These are phyloP conservation scores for Hycleus cichorii DNA, from an alignment of 1,140 invertebrate genomes.

Conservation along the genomic window DNA sequence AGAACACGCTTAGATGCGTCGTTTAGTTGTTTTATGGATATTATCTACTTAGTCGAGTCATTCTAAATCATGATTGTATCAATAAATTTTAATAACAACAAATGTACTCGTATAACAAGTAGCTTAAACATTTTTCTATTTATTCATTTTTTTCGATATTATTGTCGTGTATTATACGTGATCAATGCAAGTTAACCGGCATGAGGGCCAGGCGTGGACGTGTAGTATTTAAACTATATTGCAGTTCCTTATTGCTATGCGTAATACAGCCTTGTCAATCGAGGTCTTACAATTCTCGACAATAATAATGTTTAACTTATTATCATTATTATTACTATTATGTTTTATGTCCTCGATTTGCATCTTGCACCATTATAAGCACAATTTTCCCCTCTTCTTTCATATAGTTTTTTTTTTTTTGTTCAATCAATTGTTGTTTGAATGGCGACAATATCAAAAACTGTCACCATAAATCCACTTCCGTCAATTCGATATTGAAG, in stretches of 20 bases:
- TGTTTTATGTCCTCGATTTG: slow-evolving; percentile 33
- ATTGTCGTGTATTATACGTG: slow-evolving; percentile 11
- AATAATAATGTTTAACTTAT: slow-evolving; percentile 19
- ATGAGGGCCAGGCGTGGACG: slow-evolving; percentile 24
- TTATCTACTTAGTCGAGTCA: too few species aligned
- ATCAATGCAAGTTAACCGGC: slow-evolving; percentile 5
- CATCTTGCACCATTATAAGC: slow-evolving; percentile 12
- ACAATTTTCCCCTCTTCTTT: too few species aligned
- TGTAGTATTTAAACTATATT: not conserved
- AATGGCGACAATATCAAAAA: too few species aligned
- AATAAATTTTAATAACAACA: slow-evolving; percentile 4
- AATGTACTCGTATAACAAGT: slow-evolving; percentile 6
- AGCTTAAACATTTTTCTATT: not conserved
- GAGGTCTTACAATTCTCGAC: slow-evolving; percentile 27
- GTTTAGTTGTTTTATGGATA: too few species aligned
- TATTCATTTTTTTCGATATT: slow-evolving; percentile 14
- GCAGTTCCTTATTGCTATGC: slow-evolving; percentile 34
- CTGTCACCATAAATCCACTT: too few species aligned
- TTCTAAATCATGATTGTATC: not conserved
- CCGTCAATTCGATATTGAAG: too few species aligned
- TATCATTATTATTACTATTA: slow-evolving; percentile 10
- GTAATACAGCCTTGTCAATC: slow-evolving; percentile 31
- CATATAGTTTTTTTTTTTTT: too few species aligned
- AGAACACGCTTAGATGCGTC: too few species aligned
- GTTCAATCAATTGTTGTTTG: too few species aligned